Base-by-base conservation (phyloP, 1,140 invertebrate species). In the Eurytemora carolleeae region DNA sequence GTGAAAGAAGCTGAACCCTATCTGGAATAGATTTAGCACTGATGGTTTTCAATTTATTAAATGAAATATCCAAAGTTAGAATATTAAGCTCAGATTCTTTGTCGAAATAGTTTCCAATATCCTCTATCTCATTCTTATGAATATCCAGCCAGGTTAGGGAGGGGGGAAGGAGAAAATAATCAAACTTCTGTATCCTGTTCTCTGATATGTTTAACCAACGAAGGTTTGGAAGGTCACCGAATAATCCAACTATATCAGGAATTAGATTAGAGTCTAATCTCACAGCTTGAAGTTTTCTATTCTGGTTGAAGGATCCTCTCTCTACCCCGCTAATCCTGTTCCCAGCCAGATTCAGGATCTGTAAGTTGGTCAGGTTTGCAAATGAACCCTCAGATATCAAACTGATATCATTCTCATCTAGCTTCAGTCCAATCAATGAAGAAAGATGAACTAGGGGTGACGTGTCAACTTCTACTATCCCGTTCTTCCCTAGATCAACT, bases 151-250 rank as follows among this genome's bases (percentile, higher is more conserved):
- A 91, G 72, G 89, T 83, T 56, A 94, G 75, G 64, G 84, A 82
- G 63, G 82, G 83, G 56, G 89, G 89, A 74, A 93, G 87, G 71
- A 89, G 80, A 55, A 85, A 85, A 69, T 92, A 93, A 68, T 92
- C 87, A 70, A 94, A 89, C 78, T 82, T 83, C 72, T 85, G 81
- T 52, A 94, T 76, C 61, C 82, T 80, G 75, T 94, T 94, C 68
- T 87, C 86, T 60, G 87, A 91, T 64, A 93, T 85, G 70, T 93
- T 93, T 53, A 94, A 74, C 86, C 87, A 90, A 24, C 90, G 81
- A 64, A 93, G 76, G 74, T 86, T 87, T 52, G 85, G 83, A 63
- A 93, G 76, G 69, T 89, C 87, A 1, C 81, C 79, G 69, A 94
- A 91, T 22, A 92, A 76, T 3, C 83, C 85, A 53, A 79, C 79